A percentile compares a stretch with the other conserved stretches of the same genome.
Conservation (phyloP, 2,113 vertebrate genomes). For the Archilochus colubris region DNA sequence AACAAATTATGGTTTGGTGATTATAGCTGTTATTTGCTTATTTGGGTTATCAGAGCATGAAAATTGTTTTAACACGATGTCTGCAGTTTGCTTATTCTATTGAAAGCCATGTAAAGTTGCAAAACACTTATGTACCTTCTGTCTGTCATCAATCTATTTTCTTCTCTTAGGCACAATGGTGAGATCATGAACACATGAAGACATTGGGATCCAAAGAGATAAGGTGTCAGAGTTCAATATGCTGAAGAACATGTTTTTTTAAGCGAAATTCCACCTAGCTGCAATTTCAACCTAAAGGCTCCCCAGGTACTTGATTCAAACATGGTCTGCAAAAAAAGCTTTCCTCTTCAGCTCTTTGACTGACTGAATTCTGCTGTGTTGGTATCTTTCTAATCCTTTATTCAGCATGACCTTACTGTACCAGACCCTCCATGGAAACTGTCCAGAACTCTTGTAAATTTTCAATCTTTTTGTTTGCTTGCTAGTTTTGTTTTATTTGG, state of each 20-base stretch:
- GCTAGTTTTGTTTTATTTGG: too few species aligned
- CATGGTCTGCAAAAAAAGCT: not conserved
- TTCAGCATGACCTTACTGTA: not conserved
- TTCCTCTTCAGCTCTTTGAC: not conserved
- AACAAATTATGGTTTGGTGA: fast-evolving
- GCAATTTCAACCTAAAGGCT: not conserved
- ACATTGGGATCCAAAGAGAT: not conserved
- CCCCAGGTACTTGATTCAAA: not conserved
- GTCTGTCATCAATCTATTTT: not conserved
- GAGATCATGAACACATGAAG: not conserved
- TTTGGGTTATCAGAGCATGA: fast-evolving
- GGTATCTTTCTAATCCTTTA: not conserved
- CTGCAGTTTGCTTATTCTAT: not conserved
- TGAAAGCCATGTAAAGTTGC: not conserved
- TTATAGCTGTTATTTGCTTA: not conserved
- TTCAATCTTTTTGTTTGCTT: not conserved
- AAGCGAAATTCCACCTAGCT: not conserved
- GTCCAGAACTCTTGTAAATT: not conserved
- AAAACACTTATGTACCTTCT: not conserved
- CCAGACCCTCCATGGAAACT: not conserved
- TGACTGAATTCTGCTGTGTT: not conserved
- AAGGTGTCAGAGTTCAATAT: not conserved
- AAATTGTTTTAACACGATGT: not conserved
- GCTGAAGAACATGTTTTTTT: not conserved
- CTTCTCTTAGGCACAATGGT: not conserved